phyloP scores from a whole-genome alignment of 2,888 invertebrate species.

The Maniola hyperantus region DNA sequence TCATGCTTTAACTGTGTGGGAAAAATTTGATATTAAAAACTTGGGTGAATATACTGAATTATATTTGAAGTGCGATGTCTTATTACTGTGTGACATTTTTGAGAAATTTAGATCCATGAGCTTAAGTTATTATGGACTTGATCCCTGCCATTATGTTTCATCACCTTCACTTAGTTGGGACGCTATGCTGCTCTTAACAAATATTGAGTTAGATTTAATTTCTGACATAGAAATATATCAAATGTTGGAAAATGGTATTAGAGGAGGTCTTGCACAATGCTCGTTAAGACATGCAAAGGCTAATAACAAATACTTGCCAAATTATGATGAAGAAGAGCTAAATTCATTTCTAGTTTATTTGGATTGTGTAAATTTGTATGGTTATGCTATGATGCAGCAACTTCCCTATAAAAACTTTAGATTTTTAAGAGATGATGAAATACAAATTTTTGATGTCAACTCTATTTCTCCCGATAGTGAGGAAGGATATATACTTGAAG shows the following conservation, averaged over 20 bases:
- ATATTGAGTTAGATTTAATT: not conserved
- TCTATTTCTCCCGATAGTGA: not conserved
- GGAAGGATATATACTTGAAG: not conserved
- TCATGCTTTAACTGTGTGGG: not conserved
- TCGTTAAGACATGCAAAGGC: not conserved
- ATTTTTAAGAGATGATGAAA: not conserved
- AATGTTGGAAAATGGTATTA: not conserved
- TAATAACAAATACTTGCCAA: not conserved
- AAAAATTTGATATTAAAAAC: not conserved
- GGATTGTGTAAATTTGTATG: not conserved
- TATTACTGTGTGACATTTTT: not conserved
- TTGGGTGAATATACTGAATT: not conserved
- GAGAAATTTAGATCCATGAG: not conserved
- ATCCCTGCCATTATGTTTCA: not conserved
- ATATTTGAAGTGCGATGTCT: not conserved
- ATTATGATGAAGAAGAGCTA: not conserved
- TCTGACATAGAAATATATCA: not conserved
- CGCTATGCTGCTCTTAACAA: not conserved
- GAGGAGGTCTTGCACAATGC: not conserved
- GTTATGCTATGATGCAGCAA: not conserved
- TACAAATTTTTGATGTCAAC: not conserved
- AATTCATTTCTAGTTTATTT: not conserved
- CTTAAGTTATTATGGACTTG: not conserved
- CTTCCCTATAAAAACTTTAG: not conserved
- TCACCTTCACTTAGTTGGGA: not conserved